Evolutionary conservation across 2,113 vertebrate genomes (phyloP).

Genomic region (Orycteropus afer): DNA sequence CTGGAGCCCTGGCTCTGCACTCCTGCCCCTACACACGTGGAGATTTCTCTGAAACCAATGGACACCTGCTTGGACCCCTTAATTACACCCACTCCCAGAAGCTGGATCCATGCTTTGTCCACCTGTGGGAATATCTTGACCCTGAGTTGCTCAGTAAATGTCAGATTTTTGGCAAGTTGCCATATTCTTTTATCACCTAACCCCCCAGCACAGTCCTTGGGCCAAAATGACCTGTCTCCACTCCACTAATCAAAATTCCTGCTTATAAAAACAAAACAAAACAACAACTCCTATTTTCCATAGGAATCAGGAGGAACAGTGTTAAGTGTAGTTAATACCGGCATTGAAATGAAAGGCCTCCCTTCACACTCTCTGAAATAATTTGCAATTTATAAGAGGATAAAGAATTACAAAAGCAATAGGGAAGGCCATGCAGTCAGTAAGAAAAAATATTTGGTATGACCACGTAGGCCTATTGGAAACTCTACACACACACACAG

Average conservation of each 20-base stretch:
- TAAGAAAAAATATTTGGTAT: background rate
- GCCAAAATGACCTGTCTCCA: background rate
- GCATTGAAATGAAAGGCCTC: background rate
- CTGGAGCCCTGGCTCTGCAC: background rate
- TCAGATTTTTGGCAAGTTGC: background rate
- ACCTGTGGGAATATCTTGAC: background rate
- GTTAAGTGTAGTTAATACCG: background rate
- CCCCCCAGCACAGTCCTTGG: background rate
- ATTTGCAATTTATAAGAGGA: background rate
- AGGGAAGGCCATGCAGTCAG: background rate
- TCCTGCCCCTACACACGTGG: background rate
- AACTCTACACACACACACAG: too few species aligned
- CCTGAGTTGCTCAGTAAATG: background rate
- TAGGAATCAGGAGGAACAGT: background rate
- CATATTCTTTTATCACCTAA: background rate
- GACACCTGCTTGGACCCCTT: background rate
- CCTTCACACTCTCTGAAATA: background rate
- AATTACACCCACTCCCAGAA: background rate
- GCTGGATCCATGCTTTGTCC: rapidly evolving
- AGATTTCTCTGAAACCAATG: background rate
- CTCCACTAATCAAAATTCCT: background rate
- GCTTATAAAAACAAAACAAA: too few species aligned
- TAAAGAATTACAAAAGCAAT: background rate
- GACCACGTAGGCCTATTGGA: background rate
- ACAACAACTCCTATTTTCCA: background rate